Evolutionary conservation across 2,797 vertebrate species (phyloP).

Genomic region (Sus cebifrons): DNA sequence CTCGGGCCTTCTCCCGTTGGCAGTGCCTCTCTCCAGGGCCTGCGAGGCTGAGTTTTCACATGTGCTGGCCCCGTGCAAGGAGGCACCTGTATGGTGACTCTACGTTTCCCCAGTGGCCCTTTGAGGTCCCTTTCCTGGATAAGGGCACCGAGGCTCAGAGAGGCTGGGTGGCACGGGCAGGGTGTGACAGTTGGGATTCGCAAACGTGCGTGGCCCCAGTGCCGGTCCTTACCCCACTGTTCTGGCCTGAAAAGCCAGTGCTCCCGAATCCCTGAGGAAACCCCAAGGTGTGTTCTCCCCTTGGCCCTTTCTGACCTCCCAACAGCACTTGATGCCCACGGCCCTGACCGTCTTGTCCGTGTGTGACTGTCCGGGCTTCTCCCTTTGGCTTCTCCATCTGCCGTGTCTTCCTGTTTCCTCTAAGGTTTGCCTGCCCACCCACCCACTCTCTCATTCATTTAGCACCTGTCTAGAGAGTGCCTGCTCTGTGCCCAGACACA

Average conservation of each 20-base stretch:
- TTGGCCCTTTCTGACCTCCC: neutral
- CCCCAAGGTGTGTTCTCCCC: fast-evolving
- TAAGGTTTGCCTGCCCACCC: neutral
- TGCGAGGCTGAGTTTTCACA: neutral
- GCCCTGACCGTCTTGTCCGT: neutral
- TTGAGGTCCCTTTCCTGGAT: neutral
- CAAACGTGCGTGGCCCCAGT: neutral
- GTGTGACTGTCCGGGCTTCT: neutral
- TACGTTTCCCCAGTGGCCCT: fast-evolving
- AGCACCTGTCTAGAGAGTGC: fast-evolving
- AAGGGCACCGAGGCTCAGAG: neutral
- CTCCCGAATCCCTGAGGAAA: neutral
- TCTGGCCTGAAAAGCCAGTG: neutral
- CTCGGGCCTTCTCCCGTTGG: neutral
- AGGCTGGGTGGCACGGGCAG: neutral
- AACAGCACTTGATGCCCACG: fast-evolving
- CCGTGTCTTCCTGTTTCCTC: neutral
- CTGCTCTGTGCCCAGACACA: too few relatives aligned
- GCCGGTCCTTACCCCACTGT: fast-evolving
- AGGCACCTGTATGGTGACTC: neutral
- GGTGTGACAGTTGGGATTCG: neutral
- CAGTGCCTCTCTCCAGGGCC: neutral
- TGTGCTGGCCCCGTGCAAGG: fast-evolving
- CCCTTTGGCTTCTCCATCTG: neutral
- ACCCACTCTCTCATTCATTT: neutral